Percentiles rank a stretch among this genome's conserved stretches.
phyloP scores from a whole-genome alignment of 1,140 invertebrate species.

The Rhyzopertha dominica region DNA sequence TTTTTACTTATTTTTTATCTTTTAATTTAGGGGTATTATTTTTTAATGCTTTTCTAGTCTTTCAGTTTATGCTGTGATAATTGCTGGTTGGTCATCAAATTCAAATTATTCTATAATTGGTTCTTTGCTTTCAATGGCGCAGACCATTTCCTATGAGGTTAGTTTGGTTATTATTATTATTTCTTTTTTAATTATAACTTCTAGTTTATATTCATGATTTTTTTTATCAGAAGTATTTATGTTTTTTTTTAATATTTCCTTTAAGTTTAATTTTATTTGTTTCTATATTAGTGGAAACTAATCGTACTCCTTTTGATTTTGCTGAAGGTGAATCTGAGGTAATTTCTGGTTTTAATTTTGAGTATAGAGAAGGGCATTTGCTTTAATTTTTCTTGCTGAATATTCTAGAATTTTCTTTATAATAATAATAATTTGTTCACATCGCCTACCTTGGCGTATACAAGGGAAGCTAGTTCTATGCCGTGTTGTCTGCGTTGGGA shows the following conservation, averaged over 20 bases:
- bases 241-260: constrained; percentile 47
- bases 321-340: constrained; percentile 68
- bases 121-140: constrained; percentile 55
- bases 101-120: constrained; percentile 63
- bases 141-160: constrained; percentile 67
- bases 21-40: constrained; percentile 51
- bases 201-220: constrained; percentile 39
- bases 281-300: constrained; percentile 62
- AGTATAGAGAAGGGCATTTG: constrained; percentile 64
- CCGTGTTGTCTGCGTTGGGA: no score
- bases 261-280: constrained; percentile 53
- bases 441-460: no score
- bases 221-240: constrained; percentile 29
- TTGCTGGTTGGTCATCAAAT: constrained; percentile 60
- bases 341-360: constrained; percentile 72
- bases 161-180: constrained; percentile 55
- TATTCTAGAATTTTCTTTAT: constrained; percentile 67
- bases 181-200: constrained; percentile 47
- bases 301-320: constrained; percentile 75
- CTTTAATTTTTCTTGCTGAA: constrained; percentile 67
- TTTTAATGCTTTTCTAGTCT: constrained; percentile 53
- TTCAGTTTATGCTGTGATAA: constrained; percentile 54
- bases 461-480: no score
- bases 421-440: no score
- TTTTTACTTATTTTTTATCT: constrained; percentile 36